phyloP scores from a whole-genome alignment of 1,140 invertebrate species.

The Asobara japonica region DNA sequence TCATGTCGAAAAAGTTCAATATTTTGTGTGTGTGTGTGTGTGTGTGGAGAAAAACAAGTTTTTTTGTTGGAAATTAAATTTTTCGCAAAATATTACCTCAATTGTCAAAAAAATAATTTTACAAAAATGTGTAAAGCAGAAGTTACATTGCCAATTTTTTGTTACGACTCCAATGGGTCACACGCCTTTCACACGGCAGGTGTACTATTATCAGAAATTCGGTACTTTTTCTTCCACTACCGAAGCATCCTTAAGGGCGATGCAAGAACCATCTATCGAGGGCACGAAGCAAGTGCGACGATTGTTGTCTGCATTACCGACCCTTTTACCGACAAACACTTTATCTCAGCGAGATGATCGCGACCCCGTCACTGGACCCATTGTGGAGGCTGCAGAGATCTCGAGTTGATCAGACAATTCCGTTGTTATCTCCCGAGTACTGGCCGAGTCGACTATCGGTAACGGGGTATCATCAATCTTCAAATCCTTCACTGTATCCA shows the following conservation, averaged over 20 bases:
- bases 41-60: no score
- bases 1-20: no score
- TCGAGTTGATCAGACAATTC: not conserved
- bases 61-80: no score
- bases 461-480: not conserved
- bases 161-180: no score
- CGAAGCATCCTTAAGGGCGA: not conserved
- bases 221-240: no score
- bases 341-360: not conserved
- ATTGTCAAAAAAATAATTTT: no score
- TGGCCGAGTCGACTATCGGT: conserved; percentile 8
- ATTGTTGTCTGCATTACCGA: not conserved
- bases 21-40: no score
- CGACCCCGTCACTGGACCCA: not conserved
- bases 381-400: conserved; percentile 30
- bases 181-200: no score
- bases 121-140: no score
- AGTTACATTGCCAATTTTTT: no score
- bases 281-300: not conserved
- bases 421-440: conserved; percentile 1
- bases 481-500: conserved; percentile 20
- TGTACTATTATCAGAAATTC: no score
- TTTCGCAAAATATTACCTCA: no score
- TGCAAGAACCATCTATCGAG: not conserved
- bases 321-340: conserved; percentile 21